Conservation (phyloP, 2,888 invertebrate genomes). For the Patella pellucida region DNA sequence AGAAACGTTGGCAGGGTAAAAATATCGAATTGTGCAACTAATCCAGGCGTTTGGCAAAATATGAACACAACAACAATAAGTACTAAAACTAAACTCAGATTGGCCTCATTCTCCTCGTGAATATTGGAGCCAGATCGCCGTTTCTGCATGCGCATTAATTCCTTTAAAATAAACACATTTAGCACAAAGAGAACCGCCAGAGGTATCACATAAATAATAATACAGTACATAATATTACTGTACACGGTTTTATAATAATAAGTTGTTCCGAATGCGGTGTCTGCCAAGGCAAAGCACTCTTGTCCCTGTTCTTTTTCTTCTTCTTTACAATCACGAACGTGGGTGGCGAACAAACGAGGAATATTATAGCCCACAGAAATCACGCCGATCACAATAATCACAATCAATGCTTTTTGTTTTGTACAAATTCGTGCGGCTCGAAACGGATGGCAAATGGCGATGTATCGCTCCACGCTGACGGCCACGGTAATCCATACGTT, state of each 20-base stretch:
- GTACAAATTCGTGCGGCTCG: slow-evolving; percentile 55
- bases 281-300: slow-evolving; percentile 42
- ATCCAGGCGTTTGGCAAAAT: slow-evolving; percentile 65
- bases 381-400: slow-evolving; percentile 46
- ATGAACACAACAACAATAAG: slow-evolving; percentile 67
- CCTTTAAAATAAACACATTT: slow-evolving; percentile 57
- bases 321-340: slow-evolving; percentile 27
- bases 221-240: slow-evolving; percentile 51
- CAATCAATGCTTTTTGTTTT: slow-evolving; percentile 52
- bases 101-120: slow-evolving; percentile 60
- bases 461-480: slow-evolving; percentile 65
- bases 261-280: slow-evolving; percentile 50
- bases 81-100: slow-evolving; percentile 63
- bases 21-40: slow-evolving; percentile 60
- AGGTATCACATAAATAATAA: slow-evolving; percentile 58
- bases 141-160: slow-evolving; percentile 61
- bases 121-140: slow-evolving; percentile 55
- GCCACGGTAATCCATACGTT: slow-evolving; percentile 66
- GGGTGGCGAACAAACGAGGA: slow-evolving; percentile 57
- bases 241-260: slow-evolving; percentile 49
- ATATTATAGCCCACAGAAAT: slow-evolving; percentile 59
- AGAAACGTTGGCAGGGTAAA: slow-evolving; percentile 46
- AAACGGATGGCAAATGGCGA: slow-evolving; percentile 66
- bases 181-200: slow-evolving; percentile 51
- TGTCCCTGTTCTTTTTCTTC: not conserved